These are phyloP conservation scores for Dryobotodes eremita DNA, from an alignment of 2,888 invertebrate genomes.

Conservation along the genomic window DNA sequence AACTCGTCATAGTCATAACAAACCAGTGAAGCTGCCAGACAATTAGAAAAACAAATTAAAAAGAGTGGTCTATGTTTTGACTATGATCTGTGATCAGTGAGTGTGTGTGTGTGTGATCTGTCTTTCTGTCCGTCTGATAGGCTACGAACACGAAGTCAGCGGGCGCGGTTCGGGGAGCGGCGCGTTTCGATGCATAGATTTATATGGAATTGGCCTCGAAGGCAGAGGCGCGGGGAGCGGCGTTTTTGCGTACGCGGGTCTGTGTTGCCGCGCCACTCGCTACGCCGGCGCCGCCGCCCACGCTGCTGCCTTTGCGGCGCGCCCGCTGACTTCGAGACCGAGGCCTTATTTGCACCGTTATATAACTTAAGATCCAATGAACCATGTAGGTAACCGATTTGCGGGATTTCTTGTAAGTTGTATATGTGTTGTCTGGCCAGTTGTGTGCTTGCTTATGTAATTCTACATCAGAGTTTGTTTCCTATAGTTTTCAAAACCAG, in stretches of 20 bases:
- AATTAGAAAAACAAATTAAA: slow-evolving; percentile 21
- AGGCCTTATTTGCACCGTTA: no score
- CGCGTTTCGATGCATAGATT: no score
- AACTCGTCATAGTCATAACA: slow-evolving; percentile 33
- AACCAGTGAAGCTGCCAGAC: slow-evolving; percentile 13
- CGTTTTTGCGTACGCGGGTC: no score
- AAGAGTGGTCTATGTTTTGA: not conserved
- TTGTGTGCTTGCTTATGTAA: not conserved
- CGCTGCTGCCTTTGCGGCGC: no score
- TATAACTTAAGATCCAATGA: not conserved
- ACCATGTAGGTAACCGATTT: not conserved
- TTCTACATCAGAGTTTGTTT: not conserved
- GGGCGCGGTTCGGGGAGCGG: no score
- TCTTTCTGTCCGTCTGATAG: no score
- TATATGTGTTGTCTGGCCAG: not conserved
- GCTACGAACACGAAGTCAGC: no score
- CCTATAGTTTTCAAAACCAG: not conserved
- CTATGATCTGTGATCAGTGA: not conserved
- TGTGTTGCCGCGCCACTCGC: no score
- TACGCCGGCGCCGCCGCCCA: no score
- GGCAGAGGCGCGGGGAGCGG: no score
- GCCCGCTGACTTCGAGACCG: no score
- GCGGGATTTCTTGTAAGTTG: not conserved
- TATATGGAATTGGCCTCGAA: no score
- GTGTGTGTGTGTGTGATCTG: not conserved